Evolutionary conservation across 2,797 vertebrate species (phyloP).

Genomic region (Gila robusta): DNA sequence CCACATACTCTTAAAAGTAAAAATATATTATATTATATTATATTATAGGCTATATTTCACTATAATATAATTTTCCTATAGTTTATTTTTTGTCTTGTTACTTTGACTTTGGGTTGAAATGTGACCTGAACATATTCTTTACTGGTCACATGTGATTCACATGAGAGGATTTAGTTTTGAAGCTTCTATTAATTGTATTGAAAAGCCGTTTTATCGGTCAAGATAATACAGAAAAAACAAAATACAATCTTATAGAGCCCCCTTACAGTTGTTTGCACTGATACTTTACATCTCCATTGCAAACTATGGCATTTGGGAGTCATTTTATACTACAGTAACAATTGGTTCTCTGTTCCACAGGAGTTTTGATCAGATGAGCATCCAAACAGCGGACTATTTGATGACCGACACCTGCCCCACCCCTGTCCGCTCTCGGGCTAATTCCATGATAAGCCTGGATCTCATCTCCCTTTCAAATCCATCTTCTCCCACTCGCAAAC

Average conservation of each 20-base stretch:
- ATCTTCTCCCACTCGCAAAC: slow-evolving; percentile 30
- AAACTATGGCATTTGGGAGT: slow-evolving; percentile 13
- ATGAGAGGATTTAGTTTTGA: background rate
- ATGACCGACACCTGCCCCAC: slow-evolving; percentile 55
- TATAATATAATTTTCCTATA: background rate
- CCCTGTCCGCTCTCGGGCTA: slow-evolving; percentile 37
- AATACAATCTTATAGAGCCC: background rate
- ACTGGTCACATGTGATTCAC: background rate
- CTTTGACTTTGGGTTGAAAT: background rate
- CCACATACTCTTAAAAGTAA: background rate
- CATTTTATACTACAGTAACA: slow-evolving; percentile 14
- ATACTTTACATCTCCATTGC: background rate
- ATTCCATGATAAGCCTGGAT: slow-evolving; percentile 54
- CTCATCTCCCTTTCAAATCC: slow-evolving; percentile 29
- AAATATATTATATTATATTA: background rate
- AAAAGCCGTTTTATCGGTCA: background rate
- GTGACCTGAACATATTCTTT: background rate
- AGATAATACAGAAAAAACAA: background rate
- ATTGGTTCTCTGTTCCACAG: slow-evolving; percentile 46
- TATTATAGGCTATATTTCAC: background rate
- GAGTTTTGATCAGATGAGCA: slow-evolving; percentile 61
- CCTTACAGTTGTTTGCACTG: background rate
- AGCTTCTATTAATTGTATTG: background rate
- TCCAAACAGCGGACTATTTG: slow-evolving; percentile 50
- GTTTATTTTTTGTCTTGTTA: background rate